A percentile compares a stretch with the other conserved stretches of the same genome.
These are phyloP conservation scores for Drosophila nigricruria DNA, from an alignment of 2,888 invertebrate genomes.

Conservation along the genomic window DNA sequence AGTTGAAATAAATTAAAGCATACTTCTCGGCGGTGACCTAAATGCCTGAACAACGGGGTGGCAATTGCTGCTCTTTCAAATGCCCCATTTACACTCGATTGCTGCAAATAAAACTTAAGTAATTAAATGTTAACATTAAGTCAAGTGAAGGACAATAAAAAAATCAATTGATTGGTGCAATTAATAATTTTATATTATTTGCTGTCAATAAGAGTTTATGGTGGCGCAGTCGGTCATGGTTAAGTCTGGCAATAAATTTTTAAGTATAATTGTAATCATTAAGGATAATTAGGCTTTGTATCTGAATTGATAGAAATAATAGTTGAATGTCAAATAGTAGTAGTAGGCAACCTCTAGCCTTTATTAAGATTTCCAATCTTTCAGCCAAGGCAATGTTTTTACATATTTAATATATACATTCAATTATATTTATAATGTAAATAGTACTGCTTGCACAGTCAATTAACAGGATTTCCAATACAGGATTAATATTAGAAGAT, in stretches of 20 bases:
- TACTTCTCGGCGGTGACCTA: slow-evolving; percentile 76
- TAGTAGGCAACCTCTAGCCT: too few species aligned
- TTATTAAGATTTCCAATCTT: too few species aligned
- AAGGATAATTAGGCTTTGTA: background rate
- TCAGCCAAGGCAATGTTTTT: too few species aligned
- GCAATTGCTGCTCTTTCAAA: slow-evolving; percentile 41
- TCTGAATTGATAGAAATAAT: too few species aligned
- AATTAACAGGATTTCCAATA: too few species aligned
- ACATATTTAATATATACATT: too few species aligned
- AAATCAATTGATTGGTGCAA: background rate
- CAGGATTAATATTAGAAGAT: background rate
- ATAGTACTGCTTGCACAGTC: background rate
- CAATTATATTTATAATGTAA: background rate
- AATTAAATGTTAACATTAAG: background rate
- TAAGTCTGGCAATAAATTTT: background rate
- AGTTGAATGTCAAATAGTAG: too few species aligned
- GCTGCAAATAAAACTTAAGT: background rate
- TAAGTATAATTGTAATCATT: background rate
- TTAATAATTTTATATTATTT: background rate
- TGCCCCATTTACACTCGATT: slow-evolving; percentile 21
- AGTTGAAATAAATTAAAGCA: slow-evolving; percentile 63
- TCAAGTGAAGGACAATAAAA: background rate
- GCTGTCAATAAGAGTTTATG: background rate
- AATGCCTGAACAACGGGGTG: slow-evolving; percentile 59
- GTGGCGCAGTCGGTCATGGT: background rate